Evolutionary conservation across 1,140 invertebrate species (phyloP), one percentile per base, ranked within the genome.

Genomic region (Pachyrhynchus sulphureomaculatus): DNA sequence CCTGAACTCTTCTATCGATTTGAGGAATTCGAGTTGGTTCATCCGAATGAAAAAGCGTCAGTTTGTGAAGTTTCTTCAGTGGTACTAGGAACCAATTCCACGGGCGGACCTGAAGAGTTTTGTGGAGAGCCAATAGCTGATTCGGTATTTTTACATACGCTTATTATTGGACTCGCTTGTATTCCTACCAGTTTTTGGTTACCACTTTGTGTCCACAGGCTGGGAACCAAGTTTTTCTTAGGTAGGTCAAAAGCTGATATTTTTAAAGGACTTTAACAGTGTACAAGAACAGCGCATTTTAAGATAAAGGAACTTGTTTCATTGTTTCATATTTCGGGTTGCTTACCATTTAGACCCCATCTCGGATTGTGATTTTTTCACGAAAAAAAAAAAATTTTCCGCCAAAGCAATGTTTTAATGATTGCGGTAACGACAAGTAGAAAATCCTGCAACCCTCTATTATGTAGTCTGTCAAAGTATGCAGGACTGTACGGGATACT

Each of bases 1-100:
- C 89, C 89, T 6, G 88, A 91, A 72, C 76, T 91, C 65, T 91
- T 90, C 76, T 82, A 85, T 73, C 84, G 88, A 58, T 89, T 88
- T 70, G 86, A 89, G 66, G 82, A 86, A 44, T 89, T 84, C 71
- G 86, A 88, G 66, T 71, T 77, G 13, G 66, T 74, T 0, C 79
- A 86, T 81, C 86, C 86, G 0, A 83, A 82, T 24, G 74, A 82
- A 37, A 79, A 79, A 1, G 85, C 86, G 0, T 86, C 87, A 0
- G 86, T 90, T 4, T 90, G 88, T 70, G 86, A 88, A 65, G 87
- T 89, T 0, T 87, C 86, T 2, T 74, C 82, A 2, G 75, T 84
- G 29, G 77, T 81, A 2, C 66, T 80, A 1, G 58, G 64, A 9
- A 24, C 61, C 70, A 69, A 44, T 53, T 15, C 36, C 5, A 70